A percentile compares a stretch with the other conserved stretches of the same genome.
Conservation (phyloP, 1,140 invertebrate genomes). For the Lysiphlebus fabarum region DNA sequence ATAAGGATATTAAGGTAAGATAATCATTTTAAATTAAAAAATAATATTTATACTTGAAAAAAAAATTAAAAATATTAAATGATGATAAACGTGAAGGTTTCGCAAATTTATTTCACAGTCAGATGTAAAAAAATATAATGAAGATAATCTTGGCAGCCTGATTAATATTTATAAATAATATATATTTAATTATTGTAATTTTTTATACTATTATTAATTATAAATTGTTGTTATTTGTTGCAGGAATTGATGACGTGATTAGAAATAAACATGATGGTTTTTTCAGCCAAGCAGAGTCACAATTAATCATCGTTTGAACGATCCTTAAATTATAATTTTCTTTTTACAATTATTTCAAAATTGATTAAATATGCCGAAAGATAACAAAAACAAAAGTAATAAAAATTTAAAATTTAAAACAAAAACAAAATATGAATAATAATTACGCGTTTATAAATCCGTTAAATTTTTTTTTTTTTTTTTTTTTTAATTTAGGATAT, state of each 20-base stretch:
- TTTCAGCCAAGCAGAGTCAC: slow-evolving; percentile 35
- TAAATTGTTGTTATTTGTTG: slow-evolving; percentile 29
- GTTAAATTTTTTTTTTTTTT: too few species aligned
- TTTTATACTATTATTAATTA: slow-evolving; percentile 4
- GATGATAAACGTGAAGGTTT: slow-evolving; percentile 46
- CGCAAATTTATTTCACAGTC: slow-evolving; percentile 35
- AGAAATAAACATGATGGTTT: slow-evolving; percentile 33
- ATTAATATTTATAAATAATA: slow-evolving; percentile 26
- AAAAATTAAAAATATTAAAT: slow-evolving; percentile 22
- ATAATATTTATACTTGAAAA: too few species aligned
- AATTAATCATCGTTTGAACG: slow-evolving; percentile 36
- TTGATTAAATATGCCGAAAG: slow-evolving; percentile 30
- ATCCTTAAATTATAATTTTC: slow-evolving; percentile 26
- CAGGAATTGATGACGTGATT: slow-evolving; percentile 55
- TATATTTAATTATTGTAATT: neutral
- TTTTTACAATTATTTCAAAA: slow-evolving; percentile 26
- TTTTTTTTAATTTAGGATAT: neutral
- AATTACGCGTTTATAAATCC: neutral
- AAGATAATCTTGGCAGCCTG: slow-evolving; percentile 49
- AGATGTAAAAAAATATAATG: slow-evolving; percentile 38
- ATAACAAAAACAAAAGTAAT: slow-evolving; percentile 21
- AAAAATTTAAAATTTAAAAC: slow-evolving; percentile 16
- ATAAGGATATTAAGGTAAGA: too few species aligned
- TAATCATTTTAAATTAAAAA: neutral
- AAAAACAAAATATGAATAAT: neutral